Percentiles rank a stretch among this genome's conserved stretches.
Evolutionary conservation across 2,113 vertebrate genomes (phyloP).

Genomic region (Orcinus orca): DNA sequence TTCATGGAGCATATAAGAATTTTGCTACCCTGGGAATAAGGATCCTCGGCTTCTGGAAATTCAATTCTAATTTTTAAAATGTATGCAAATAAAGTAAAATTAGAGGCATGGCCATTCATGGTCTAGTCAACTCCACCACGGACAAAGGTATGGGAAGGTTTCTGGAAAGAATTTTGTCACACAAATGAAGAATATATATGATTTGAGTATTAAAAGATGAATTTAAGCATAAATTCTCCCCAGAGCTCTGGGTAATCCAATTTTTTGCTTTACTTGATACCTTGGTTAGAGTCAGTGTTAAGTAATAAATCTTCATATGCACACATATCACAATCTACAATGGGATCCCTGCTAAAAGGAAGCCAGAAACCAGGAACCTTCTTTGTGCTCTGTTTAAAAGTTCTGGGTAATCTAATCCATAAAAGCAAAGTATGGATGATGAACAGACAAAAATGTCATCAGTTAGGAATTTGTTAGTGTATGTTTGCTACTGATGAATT

Average conservation of each 20-base stretch:
- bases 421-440: not conserved
- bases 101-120: not conserved
- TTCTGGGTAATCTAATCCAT: not conserved
- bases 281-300: not conserved
- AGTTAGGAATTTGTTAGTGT: not conserved
- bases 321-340: not conserved
- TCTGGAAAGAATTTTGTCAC: not conserved
- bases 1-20: not conserved
- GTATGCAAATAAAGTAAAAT: not conserved
- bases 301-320: not conserved
- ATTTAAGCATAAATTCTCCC: not conserved
- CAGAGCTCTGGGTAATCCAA: not conserved
- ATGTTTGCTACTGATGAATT: not conserved
- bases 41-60: not conserved
- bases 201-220: not conserved
- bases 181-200: not conserved
- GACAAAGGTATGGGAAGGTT: not conserved
- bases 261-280: not conserved
- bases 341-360: not conserved
- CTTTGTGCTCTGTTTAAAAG: not conserved
- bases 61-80: not conserved
- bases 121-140: not conserved
- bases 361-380: not conserved
- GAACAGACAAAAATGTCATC: not conserved
- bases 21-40: not conserved